Percentiles rank a stretch among this genome's conserved stretches.
Conservation (phyloP, 2,888 invertebrate genomes). For the Melanotus villosus region DNA sequence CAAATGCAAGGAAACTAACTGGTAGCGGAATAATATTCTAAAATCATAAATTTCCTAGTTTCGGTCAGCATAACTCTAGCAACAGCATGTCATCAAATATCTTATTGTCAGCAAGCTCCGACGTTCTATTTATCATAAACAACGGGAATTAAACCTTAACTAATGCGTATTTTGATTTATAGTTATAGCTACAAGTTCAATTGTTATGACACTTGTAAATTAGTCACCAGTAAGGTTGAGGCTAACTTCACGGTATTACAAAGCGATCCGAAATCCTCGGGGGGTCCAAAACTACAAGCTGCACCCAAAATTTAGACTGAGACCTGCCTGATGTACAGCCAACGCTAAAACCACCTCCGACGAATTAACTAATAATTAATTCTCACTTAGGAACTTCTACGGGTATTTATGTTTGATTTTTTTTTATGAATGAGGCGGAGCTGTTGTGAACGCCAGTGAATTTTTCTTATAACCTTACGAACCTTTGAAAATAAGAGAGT, state of each 20-base stretch:
- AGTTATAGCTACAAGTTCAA: constrained; percentile 49
- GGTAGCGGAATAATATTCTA: background rate
- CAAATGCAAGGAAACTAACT: too few species aligned
- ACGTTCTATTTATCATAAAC: constrained; percentile 37
- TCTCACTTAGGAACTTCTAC: constrained; percentile 7
- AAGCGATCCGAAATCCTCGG: constrained; percentile 44
- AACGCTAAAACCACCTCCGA: constrained; percentile 14
- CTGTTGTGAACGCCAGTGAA: background rate
- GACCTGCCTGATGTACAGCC: constrained; percentile 18
- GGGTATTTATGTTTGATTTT: background rate
- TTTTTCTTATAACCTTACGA: background rate
- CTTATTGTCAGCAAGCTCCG: constrained; percentile 30
- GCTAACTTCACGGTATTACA: constrained; percentile 49
- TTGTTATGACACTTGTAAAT: constrained; percentile 59
- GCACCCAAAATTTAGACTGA: constrained; percentile 49
- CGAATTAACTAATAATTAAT: constrained; percentile 18
- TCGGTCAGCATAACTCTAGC: background rate
- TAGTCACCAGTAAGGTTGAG: constrained; percentile 52
- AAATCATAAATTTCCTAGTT: background rate
- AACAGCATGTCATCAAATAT: constrained; percentile 25
- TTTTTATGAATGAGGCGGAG: background rate
- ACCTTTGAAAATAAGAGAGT: too few species aligned
- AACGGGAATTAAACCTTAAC: constrained; percentile 31
- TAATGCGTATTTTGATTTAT: constrained; percentile 51
- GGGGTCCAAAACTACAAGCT: constrained; percentile 48